These are phyloP conservation scores for Dendroctonus ponderosae DNA, from an alignment of 1,140 invertebrate species.

Conservation along the genomic window DNA sequence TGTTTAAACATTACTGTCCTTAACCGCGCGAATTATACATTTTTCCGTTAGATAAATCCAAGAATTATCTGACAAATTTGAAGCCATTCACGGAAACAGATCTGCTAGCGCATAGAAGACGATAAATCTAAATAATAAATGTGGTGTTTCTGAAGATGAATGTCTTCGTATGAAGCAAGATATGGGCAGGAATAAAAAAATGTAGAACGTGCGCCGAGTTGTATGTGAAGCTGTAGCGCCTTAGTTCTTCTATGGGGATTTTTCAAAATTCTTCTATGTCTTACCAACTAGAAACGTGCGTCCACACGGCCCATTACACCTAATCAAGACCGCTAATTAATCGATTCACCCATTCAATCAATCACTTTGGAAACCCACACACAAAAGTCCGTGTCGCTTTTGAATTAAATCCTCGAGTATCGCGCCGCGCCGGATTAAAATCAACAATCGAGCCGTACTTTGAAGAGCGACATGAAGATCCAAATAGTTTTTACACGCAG, in stretches of 20 bases:
- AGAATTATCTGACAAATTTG: not conserved
- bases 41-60: not conserved
- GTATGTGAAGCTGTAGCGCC: not conserved
- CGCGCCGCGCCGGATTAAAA: conserved; percentile 16
- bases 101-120: not conserved
- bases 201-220: conserved; percentile 4
- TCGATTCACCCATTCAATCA: conserved; percentile 4
- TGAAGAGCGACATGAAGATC: conserved; percentile 5
- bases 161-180: conserved; percentile 4
- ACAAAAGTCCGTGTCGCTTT: conserved; percentile 6
- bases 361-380: conserved; percentile 15
- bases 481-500: conserved; percentile 6
- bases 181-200: not conserved
- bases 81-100: conserved; percentile 9
- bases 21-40: not conserved
- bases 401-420: conserved; percentile 2
- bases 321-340: not conserved
- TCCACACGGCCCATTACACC: not conserved
- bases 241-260: not conserved
- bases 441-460: conserved; percentile 10
- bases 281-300: not conserved
- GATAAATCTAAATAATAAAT: conserved; percentile 3
- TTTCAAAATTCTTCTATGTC: not conserved
- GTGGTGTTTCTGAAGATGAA: conserved; percentile 5
- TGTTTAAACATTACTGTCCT: not conserved